Conservation (phyloP, 2,888 invertebrate species). For the Microchrysa polita region DNA sequence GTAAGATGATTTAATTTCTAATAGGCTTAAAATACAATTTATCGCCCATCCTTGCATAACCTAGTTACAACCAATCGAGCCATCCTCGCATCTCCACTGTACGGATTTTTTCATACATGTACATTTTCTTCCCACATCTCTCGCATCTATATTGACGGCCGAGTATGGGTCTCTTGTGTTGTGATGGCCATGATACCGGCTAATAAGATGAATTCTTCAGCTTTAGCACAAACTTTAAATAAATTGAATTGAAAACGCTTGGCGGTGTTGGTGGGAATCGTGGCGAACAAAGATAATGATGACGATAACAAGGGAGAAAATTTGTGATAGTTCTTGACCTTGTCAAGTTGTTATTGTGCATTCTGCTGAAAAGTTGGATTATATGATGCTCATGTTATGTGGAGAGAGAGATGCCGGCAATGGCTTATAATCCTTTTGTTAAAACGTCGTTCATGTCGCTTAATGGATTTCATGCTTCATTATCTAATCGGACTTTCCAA, state of each 20-base stretch:
- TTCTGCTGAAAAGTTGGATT: conserved; percentile 11
- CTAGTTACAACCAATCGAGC: neutral
- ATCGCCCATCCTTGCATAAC: neutral
- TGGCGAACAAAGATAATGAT: neutral
- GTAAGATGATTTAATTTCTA: conserved; percentile 62
- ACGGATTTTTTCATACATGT: neutral
- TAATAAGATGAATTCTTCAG: neutral
- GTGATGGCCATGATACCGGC: neutral
- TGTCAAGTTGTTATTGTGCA: conserved; percentile 17
- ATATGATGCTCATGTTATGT: conserved; percentile 2
- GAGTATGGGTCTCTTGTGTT: neutral
- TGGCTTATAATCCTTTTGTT: neutral
- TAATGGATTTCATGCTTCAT: conserved; percentile 16
- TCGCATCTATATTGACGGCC: neutral
- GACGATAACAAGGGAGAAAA: conserved; percentile 3
- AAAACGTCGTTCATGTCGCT: neutral
- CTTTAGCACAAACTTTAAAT: neutral
- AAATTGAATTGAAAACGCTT: conserved; percentile 12
- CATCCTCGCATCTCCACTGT: neutral
- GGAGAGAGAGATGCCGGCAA: neutral
- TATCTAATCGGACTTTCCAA: conserved; percentile 25
- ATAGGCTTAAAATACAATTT: neutral
- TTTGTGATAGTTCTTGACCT: conserved; percentile 21
- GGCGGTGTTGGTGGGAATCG: neutral
- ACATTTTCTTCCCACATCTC: conserved; percentile 13